phyloP scores from a whole-genome alignment of 2,888 invertebrate genomes.

The Hydropsyche betteni region DNA sequence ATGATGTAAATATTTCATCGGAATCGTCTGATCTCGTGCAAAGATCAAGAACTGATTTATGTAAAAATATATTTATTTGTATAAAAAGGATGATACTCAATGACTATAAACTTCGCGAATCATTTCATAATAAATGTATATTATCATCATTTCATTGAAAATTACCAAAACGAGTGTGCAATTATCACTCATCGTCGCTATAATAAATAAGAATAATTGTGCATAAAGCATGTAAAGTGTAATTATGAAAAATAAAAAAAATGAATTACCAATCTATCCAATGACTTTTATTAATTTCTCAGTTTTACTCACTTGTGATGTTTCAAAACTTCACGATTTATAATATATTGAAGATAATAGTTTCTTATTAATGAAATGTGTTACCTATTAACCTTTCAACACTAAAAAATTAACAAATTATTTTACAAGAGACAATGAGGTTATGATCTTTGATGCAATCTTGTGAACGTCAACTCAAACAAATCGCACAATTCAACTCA shows the following conservation, averaged over 20 bases:
- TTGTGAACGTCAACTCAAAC: too few species aligned
- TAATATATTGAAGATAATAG: too few species aligned
- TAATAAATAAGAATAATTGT: not conserved
- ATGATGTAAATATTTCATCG: slow-evolving; percentile 3
- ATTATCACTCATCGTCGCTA: too few species aligned
- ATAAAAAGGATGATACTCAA: slow-evolving; percentile 8
- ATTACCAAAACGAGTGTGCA: slow-evolving; percentile 12
- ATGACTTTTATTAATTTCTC: slow-evolving; percentile 2
- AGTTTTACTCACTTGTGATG: not conserved
- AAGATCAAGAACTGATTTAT: slow-evolving; percentile 15
- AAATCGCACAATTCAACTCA: too few species aligned
- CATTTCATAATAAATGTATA: slow-evolving; percentile 16
- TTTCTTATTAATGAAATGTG: too few species aligned
- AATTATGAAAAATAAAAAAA: slow-evolving; percentile 32
- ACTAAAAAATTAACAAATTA: not conserved
- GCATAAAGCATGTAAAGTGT: slow-evolving; percentile 9
- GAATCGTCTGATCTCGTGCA: slow-evolving; percentile 8
- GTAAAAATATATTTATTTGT: slow-evolving; percentile 12
- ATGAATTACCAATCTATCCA: not conserved
- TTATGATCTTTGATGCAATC: too few species aligned
- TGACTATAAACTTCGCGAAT: not conserved
- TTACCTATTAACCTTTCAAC: too few species aligned
- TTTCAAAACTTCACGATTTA: not conserved
- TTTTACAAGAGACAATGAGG: too few species aligned
- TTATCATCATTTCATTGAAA: slow-evolving; percentile 2